Base-by-base conservation (phyloP, 2,888 invertebrate species). In the Pelosia muscerda region DNA sequence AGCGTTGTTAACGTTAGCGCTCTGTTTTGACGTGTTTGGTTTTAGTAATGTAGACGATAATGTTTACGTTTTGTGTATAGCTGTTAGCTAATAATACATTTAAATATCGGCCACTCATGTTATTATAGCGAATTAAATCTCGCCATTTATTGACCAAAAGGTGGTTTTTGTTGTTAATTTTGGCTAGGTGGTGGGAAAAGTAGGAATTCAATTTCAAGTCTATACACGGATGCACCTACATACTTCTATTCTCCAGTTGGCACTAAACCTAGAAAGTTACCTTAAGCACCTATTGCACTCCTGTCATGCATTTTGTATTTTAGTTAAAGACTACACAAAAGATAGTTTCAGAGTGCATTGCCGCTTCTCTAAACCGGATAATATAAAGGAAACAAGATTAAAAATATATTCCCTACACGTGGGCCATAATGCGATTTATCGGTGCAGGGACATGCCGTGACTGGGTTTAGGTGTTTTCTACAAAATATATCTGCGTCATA, bases 351-450 rank as follows among this genome's bases (percentile, higher is more conserved):
- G 78, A 75, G 78, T 75, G 75, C 80, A 78, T 79, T 81, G 81
- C 75, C 85, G 86, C 86, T 89, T 90, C 88, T 85, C 90, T 88
- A 87, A 90, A 88, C 87, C 82, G 88, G 90, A 89, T 92, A 90
- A 91, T 92, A 90, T 90, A 93, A 90, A 92, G 92, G 91, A 92
- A 93, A 94, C 92, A 92, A 91, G 94, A 94, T 94, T 94, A 94
- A 94, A 94, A 93, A 93, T 93, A 90, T 92, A 94, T 94, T 93
- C 94, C 81, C 86, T 85, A 90, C 94, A 94, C 94, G 94, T 94
- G 93, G 91, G 89, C 90, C 86, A 88, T 94, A 94, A 94, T 93
- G 92, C 93, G 92, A 94, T 94, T 94, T 94, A 93, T 94, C 90
- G 91, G 90, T 87, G 90, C 89, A 87, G 88, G 89, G 85, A 88